These are phyloP conservation scores for Solen grandis DNA, from an alignment of 1,140 invertebrate genomes.

Conservation along the genomic window DNA sequence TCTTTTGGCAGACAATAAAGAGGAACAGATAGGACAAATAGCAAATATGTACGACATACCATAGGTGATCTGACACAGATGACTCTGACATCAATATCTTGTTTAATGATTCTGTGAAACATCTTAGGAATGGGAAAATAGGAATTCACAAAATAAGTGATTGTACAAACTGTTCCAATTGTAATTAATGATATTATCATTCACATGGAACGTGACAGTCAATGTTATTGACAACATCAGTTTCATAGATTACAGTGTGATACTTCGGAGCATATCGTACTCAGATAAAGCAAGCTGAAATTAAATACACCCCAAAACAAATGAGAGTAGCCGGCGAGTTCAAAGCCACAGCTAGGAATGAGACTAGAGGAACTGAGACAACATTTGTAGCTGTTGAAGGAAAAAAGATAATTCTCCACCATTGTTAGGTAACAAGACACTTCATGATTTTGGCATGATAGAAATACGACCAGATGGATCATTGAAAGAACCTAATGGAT, in stretches of 20 bases:
- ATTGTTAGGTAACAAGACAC: background rate
- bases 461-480: no score
- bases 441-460: background rate
- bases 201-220: conserved; percentile 5
- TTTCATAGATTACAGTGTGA: conserved; percentile 4
- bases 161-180: conserved; percentile 1
- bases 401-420: background rate
- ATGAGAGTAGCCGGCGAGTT: no score
- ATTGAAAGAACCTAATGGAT: no score
- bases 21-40: conserved; percentile 9
- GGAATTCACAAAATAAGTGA: background rate
- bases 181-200: background rate
- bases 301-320: background rate
- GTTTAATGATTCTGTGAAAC: conserved; percentile 3
- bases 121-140: conserved; percentile 9
- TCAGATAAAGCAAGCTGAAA: background rate
- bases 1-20: background rate
- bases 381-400: background rate
- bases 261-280: background rate
- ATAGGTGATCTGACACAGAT: conserved; percentile 7
- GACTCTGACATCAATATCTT: conserved; percentile 5
- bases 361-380: background rate
- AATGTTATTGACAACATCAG: background rate
- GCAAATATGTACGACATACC: background rate
- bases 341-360: no score